phyloP scores from a whole-genome alignment of 2,888 invertebrate genomes.

The Panopea generosa region DNA sequence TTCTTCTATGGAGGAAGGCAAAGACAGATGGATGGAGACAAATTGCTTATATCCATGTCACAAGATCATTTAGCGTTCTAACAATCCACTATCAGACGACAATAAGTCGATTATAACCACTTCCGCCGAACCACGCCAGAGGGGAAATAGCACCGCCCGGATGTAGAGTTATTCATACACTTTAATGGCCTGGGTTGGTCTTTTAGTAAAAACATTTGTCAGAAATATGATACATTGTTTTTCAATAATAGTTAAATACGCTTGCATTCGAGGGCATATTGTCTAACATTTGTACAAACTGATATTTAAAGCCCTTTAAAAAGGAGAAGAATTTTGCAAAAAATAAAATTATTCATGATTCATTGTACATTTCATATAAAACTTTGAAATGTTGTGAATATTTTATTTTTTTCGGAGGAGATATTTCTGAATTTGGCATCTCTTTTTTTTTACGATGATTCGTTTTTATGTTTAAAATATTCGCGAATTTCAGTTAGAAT shows the following conservation, averaged over 20 bases:
- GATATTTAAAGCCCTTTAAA: too few relatives aligned
- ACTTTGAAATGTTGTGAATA: too few relatives aligned
- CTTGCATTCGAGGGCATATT: too few relatives aligned
- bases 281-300: too few relatives aligned
- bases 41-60: conserved; percentile 52
- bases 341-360: too few relatives aligned
- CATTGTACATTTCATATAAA: too few relatives aligned
- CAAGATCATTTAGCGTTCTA: conserved; percentile 24
- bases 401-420: too few relatives aligned
- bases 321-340: too few relatives aligned
- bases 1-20: conserved; percentile 40
- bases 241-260: conserved; percentile 6
- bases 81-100: conserved; percentile 22
- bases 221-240: conserved; percentile 14
- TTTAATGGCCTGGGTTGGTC: conserved; percentile 34
- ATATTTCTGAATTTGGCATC: too few relatives aligned
- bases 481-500: too few relatives aligned
- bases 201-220: conserved; percentile 25
- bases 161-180: conserved; percentile 33
- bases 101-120: conserved; percentile 44
- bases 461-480: too few relatives aligned
- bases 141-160: conserved; percentile 49
- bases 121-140: conserved; percentile 46
- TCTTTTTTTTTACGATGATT: too few relatives aligned
- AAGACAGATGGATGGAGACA: conserved; percentile 47